phyloP scores from a whole-genome alignment of 2,113 vertebrate genomes.

The Mustela nigripes region DNA sequence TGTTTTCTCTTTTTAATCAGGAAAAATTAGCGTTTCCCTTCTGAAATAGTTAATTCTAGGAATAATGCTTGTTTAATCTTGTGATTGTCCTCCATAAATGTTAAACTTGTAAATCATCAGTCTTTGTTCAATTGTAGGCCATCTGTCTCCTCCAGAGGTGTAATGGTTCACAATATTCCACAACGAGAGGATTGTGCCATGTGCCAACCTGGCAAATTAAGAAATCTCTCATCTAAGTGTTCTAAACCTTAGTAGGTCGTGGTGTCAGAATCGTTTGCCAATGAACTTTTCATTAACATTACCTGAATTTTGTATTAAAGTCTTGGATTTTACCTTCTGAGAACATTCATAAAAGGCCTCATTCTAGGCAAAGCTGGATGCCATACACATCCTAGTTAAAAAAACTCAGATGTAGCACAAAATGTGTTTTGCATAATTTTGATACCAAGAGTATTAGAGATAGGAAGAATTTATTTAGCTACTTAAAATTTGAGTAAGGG shows the following conservation, averaged over 20 bases:
- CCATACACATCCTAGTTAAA: neutral
- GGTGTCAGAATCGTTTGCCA: slow-evolving; percentile 23
- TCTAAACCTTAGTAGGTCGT: neutral
- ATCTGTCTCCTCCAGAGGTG: slow-evolving; percentile 21
- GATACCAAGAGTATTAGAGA: neutral
- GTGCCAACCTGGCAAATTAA: neutral
- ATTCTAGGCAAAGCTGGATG: neutral
- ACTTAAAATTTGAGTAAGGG: neutral
- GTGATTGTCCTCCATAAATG: neutral
- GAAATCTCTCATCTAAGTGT: neutral
- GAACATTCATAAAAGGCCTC: neutral
- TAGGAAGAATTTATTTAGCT: neutral
- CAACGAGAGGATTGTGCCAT: neutral
- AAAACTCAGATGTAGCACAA: neutral
- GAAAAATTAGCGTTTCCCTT: neutral
- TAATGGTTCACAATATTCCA: neutral
- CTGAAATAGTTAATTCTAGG: slow-evolving; percentile 1
- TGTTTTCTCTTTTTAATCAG: neutral
- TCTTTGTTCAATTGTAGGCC: slow-evolving; percentile 30
- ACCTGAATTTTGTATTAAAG: neutral
- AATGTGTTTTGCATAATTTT: neutral
- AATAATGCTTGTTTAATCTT: slow-evolving; percentile 41
- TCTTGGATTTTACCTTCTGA: neutral
- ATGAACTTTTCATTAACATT: slow-evolving; percentile 26
- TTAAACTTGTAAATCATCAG: slow-evolving; percentile 35